Conservation (phyloP, 1,140 invertebrate genomes). For the Drosophila pruinosa region DNA sequence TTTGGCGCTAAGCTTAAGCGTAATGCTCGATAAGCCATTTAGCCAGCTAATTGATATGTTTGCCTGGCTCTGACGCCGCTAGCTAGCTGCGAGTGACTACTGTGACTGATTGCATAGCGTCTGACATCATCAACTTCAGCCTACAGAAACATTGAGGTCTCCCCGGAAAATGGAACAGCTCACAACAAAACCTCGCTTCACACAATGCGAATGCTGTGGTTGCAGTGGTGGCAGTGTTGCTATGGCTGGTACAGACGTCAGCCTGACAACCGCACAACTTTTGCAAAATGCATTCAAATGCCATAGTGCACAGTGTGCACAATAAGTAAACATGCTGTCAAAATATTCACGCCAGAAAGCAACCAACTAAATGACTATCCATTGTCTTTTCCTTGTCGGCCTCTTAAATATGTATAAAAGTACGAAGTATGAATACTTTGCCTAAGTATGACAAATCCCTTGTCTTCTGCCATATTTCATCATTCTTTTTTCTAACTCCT, state of each 20-base stretch:
- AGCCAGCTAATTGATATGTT: slow-evolving; percentile 59
- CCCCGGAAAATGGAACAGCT: slow-evolving; percentile 28
- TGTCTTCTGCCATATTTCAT: slow-evolving; percentile 27
- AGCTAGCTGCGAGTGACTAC: neutral
- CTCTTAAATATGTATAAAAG: slow-evolving; percentile 45
- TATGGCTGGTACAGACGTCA: slow-evolving; percentile 38
- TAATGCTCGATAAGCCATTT: slow-evolving; percentile 52
- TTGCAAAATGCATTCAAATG: slow-evolving; percentile 47
- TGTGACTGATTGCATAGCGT: slow-evolving; percentile 41
- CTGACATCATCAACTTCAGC: slow-evolving; percentile 23
- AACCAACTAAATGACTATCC: slow-evolving; percentile 43
- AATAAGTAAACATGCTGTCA: slow-evolving; percentile 53
- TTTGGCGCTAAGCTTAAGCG: slow-evolving; percentile 6
- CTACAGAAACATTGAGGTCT: slow-evolving; percentile 43
- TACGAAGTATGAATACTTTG: slow-evolving; percentile 24
- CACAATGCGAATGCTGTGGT: slow-evolving; percentile 27
- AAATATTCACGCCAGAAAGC: slow-evolving; percentile 65
- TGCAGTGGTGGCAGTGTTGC: slow-evolving; percentile 14
- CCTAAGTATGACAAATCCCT: slow-evolving; percentile 57
- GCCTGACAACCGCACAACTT: slow-evolving; percentile 37
- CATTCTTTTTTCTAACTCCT: neutral
- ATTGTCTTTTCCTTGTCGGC: slow-evolving; percentile 25
- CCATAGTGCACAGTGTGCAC: slow-evolving; percentile 36
- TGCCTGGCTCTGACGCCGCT: neutral
- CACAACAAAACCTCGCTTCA: slow-evolving; percentile 1